Percentiles rank a stretch among this genome's conserved stretches.
Evolutionary conservation across 2,888 invertebrate species (phyloP).

Genomic region (Drosophila birchii): DNA sequence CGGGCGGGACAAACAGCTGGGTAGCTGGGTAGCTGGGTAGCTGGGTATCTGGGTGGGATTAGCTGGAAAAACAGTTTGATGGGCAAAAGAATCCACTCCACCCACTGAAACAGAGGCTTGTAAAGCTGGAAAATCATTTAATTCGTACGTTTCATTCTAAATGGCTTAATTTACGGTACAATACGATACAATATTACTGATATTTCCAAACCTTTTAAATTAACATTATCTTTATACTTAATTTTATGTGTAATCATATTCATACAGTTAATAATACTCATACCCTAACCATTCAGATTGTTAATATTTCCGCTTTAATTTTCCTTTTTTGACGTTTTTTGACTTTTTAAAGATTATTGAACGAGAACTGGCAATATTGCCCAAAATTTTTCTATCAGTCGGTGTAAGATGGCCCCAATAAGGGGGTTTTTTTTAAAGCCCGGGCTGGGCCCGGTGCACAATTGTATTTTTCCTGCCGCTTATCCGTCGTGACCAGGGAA

Average conservation of each 20-base stretch:
- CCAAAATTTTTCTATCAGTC: slow-evolving; percentile 68
- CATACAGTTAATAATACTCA: slow-evolving; percentile 27
- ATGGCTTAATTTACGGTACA: slow-evolving; percentile 35
- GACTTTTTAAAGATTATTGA: slow-evolving; percentile 50
- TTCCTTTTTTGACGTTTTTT: slow-evolving; percentile 13
- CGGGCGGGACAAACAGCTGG: no score
- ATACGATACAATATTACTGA: slow-evolving; percentile 36
- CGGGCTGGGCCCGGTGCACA: slow-evolving; percentile 51
- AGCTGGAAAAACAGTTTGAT: background rate
- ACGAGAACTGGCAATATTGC: slow-evolving; percentile 66
- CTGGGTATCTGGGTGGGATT: no score
- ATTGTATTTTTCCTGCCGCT: slow-evolving; percentile 47
- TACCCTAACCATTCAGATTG: slow-evolving; percentile 30
- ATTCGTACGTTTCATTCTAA: slow-evolving; percentile 37
- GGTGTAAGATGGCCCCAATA: slow-evolving; percentile 61
- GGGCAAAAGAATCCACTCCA: background rate
- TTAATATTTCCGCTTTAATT: slow-evolving; percentile 30
- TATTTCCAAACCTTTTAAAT: slow-evolving; percentile 35
- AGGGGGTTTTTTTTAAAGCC: slow-evolving; percentile 48
- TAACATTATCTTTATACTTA: slow-evolving; percentile 34
- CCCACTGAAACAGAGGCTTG: background rate
- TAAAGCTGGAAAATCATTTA: slow-evolving; percentile 36
- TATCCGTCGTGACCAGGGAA: slow-evolving; percentile 45
- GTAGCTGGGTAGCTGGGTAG: no score
- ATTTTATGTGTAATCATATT: slow-evolving; percentile 35